These are phyloP conservation scores for Strix occidentalis DNA, from an alignment of 2,797 vertebrate species.

Conservation along the genomic window DNA sequence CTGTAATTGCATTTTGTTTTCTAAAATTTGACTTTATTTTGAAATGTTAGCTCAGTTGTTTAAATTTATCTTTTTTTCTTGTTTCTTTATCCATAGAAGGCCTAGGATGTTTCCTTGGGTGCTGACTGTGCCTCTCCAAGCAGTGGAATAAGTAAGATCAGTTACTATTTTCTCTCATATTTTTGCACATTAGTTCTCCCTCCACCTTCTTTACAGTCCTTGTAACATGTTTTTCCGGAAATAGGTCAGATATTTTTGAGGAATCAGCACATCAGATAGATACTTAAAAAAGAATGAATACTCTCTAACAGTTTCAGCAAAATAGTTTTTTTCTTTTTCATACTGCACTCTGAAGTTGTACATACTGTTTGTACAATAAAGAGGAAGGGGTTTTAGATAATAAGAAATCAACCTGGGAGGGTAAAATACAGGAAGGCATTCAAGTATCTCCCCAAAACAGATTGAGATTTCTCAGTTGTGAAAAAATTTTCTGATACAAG, in stretches of 20 bases:
- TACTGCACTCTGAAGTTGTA: neutral
- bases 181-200: slow-evolving; percentile 68
- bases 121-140: neutral
- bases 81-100: neutral
- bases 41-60: neutral
- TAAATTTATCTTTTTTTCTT: neutral
- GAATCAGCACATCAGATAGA: neutral
- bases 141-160: slow-evolving; percentile 1
- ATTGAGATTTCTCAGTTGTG: neutral
- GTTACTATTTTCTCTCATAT: slow-evolving; percentile 58
- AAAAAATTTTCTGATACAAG: neutral
- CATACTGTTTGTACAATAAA: neutral
- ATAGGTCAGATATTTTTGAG: neutral
- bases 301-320: neutral
- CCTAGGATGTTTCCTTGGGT: neutral
- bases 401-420: neutral
- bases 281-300: neutral
- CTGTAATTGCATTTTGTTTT: neutral
- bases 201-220: slow-evolving; percentile 55
- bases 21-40: neutral
- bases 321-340: neutral
- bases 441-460: neutral
- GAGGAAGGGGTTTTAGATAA: neutral
- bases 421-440: neutral
- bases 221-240: slow-evolving; percentile 67